Percentiles rank a stretch among this genome's conserved stretches.
These are phyloP conservation scores for Drosophila subpulchrella DNA, from an alignment of 1,140 invertebrate genomes.

Conservation along the genomic window DNA sequence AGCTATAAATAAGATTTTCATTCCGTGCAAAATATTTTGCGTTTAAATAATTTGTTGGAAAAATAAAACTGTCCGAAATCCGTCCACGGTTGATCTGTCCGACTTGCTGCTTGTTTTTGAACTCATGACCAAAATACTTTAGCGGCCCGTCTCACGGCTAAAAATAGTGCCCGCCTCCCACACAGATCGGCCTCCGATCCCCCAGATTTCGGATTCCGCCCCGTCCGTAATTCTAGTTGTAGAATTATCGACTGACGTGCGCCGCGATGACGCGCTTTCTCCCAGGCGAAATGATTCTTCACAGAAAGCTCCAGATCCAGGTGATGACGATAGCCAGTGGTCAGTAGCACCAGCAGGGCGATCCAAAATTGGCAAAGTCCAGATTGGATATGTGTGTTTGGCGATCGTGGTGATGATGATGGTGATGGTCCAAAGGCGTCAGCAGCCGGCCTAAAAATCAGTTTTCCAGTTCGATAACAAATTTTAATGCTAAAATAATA, in stretches of 20 bases:
- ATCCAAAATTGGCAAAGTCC: slow-evolving; percentile 52
- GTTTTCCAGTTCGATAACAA: slow-evolving; percentile 28
- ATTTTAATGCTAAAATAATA: not conserved
- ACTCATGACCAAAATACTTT: slow-evolving; percentile 80
- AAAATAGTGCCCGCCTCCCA: slow-evolving; percentile 56
- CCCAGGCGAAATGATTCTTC: slow-evolving; percentile 51
- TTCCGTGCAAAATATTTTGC: slow-evolving; percentile 68
- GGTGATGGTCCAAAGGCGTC: slow-evolving; percentile 51
- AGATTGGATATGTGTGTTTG: slow-evolving; percentile 7
- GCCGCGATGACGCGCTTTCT: slow-evolving; percentile 69
- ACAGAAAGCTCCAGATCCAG: slow-evolving; percentile 61
- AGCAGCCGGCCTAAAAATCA: slow-evolving; percentile 42
- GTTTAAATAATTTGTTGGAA: slow-evolving; percentile 76
- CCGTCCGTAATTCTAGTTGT: not conserved
- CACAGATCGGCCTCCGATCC: slow-evolving; percentile 17
- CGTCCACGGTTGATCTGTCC: slow-evolving; percentile 17
- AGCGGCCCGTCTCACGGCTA: slow-evolving; percentile 74
- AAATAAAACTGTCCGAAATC: slow-evolving; percentile 64
- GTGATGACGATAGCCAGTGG: slow-evolving; percentile 55
- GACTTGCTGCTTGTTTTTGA: slow-evolving; percentile 58
- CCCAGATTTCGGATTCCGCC: slow-evolving; percentile 3
- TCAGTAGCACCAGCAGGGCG: slow-evolving; percentile 19
- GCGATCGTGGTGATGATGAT: slow-evolving; percentile 10
- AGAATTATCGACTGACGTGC: slow-evolving; percentile 62
- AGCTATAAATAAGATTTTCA: slow-evolving; percentile 67